These are phyloP conservation scores for Xestia xanthographa DNA, from an alignment of 2,888 invertebrate species.

Conservation along the genomic window DNA sequence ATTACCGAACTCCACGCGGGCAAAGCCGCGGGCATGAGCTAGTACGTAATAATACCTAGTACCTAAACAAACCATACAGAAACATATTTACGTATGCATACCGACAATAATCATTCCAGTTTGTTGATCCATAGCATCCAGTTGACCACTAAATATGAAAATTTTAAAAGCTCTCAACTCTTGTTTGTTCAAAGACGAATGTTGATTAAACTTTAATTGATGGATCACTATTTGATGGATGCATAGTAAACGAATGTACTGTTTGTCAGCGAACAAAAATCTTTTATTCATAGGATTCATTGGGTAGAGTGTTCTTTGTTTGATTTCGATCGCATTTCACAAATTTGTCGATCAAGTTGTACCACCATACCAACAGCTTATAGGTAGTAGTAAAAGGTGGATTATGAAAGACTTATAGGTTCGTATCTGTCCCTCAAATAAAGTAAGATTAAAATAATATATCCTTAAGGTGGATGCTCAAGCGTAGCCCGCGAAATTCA, in stretches of 20 bases:
- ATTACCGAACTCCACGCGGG: no score
- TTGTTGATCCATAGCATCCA: not conserved
- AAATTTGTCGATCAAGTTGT: not conserved
- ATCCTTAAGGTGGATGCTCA: no score
- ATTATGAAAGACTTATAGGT: not conserved
- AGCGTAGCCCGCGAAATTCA: no score
- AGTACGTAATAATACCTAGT: not conserved
- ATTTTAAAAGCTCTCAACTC: constrained; percentile 26
- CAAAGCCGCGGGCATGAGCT: no score
- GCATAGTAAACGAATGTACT: not conserved
- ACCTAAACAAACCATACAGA: not conserved
- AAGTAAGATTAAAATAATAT: not conserved
- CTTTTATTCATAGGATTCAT: not conserved
- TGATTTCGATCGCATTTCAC: not conserved
- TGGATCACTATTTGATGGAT: constrained; percentile 26
- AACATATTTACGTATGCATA: not conserved
- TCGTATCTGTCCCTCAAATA: not conserved
- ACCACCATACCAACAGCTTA: not conserved
- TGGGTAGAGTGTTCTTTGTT: not conserved
- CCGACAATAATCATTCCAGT: not conserved
- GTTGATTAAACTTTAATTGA: constrained; percentile 29
- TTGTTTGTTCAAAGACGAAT: not conserved
- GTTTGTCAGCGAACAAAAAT: not conserved
- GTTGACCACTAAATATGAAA: not conserved
- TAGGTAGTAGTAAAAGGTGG: not conserved